Base-by-base conservation (phyloP, 2,888 invertebrate species). In the Euproctis similis region DNA sequence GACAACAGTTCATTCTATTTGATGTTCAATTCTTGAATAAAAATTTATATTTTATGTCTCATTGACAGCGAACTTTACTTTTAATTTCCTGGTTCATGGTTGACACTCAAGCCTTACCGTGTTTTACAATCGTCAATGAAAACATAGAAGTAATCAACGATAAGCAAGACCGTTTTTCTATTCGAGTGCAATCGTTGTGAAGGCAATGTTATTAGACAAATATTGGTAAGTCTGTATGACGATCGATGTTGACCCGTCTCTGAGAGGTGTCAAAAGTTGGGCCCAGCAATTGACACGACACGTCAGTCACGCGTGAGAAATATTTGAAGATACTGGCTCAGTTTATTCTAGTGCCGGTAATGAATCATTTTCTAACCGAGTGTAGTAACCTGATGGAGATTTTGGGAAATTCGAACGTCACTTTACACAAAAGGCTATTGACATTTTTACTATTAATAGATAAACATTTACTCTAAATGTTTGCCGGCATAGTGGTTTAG, bases 321-420 rank as follows among this genome's bases (percentile, higher is more conserved):
- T 71, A 73, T 80, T 73, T 77, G 69, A 70, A 78, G 77, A 76
- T 68, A 77, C 62, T 67, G 63, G 63, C 62, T 60, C 53, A 67
- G 77, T 78, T 77, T 75, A 70, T 77, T 73, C 73, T 74, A 69
- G 74, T 66, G 57, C 67, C 59, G 63, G 73, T 75, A 77, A 80
- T 81, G 80, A 81, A 76, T 81, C 75, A 81, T 80, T 74, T 74
- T 62, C 62, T 71, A 75, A 81, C 77, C 75, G 74, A 77, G 71
- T 61, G n/a, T n/a, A n/a, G n/a, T 60, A 61, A 64, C 44, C 65
- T 58, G 4, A 14, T 14, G 14, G 4, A 66, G 59, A 67, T 74
- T 72, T 74, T 66, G 59, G 59, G 61, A 64, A 72, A 59, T 53
- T 69, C 56, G 39, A 61, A 68, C 62, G 64, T 66, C 64, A 61